Base-by-base conservation (phyloP, 2,797 vertebrate species). In the Diceros bicornis region DNA sequence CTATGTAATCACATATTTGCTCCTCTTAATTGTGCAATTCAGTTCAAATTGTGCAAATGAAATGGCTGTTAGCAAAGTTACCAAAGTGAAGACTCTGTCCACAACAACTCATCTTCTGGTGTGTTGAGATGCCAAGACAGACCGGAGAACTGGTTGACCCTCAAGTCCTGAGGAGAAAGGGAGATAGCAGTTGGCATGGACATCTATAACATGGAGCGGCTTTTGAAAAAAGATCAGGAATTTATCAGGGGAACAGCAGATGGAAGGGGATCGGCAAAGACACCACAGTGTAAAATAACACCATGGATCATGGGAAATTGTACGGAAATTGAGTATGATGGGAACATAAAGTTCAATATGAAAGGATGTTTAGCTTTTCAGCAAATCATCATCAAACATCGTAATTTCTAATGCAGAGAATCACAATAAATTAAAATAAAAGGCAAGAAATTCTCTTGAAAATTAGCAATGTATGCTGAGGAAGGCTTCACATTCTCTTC, bases 351-450 rank as follows among this genome's bases (percentile, higher is more conserved):
- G 4, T 82, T 90, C 50, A 90, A 95, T 29, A 8, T 81, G 27
- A 77, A 91, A 78, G 4, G 57, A 72, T 74, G 10, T 44, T 88
- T 55, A 68, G 7, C 4, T 94, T 20, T 83, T 90, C 25, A 66
- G 41, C 13, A 83, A 61, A 81, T 57, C 21, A 50, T 34, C 34
- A 47, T 11, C 34, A 83, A 88, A 52, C 29, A 47, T 1, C 41
- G 5, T 77, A 55, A 79, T 78, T 85, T 93, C 74, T 69, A 91
- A 72, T 34, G 4, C 69, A 92, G 34, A 89, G 10, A 41, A 50
- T 17, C n/a, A 87, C 20, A 74, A 77, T 47, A 89, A 79, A 81
- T 71, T 81, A 78, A 96, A 88, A 78, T 66, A 79, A 88, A 97
- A 74, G 2, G 3, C 7, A 95, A 83, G 32, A 78, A 78, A 66